A percentile compares a stretch with the other conserved stretches of the same genome.
Conservation (phyloP, 2,113 vertebrate species). For the Perca schrenkii region DNA sequence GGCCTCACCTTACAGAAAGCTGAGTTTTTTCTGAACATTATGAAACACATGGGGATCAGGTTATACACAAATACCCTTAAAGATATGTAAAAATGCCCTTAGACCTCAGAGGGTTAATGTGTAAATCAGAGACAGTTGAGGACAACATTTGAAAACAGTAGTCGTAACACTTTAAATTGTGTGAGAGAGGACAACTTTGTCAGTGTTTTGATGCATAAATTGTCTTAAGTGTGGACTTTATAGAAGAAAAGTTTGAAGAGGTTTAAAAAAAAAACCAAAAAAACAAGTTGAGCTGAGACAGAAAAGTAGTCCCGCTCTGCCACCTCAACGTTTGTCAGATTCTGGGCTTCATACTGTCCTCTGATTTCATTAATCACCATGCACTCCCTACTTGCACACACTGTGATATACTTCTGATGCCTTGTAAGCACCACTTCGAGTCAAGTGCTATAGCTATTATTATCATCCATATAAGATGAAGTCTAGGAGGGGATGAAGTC, state of each 20-base stretch:
- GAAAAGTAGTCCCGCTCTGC: not conserved
- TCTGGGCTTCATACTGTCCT: not conserved
- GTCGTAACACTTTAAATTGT: not conserved
- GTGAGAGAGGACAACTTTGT: not conserved
- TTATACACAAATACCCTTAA: no score
- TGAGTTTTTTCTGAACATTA: no score
- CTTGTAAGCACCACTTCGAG: slow-evolving; percentile 31
- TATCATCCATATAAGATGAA: slow-evolving; percentile 31
- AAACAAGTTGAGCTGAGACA: not conserved
- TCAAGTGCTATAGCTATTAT: slow-evolving; percentile 26
- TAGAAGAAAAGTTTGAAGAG: not conserved
- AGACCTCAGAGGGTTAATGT: not conserved
- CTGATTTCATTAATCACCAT: slow-evolving; percentile 6
- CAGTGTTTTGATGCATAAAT: not conserved
- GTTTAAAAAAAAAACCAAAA: not conserved
- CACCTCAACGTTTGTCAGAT: not conserved
- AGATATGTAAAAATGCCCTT: no score
- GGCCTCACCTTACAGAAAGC: no score
- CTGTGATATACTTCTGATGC: slow-evolving; percentile 8
- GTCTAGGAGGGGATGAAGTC: slow-evolving; percentile 22
- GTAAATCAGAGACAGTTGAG: no score
- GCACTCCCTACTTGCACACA: not conserved
- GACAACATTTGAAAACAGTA: not conserved
- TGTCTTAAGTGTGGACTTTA: not conserved
- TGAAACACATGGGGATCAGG: no score